phyloP scores from a whole-genome alignment of 2,797 vertebrate species.

The Cyprinodon diabolis region DNA sequence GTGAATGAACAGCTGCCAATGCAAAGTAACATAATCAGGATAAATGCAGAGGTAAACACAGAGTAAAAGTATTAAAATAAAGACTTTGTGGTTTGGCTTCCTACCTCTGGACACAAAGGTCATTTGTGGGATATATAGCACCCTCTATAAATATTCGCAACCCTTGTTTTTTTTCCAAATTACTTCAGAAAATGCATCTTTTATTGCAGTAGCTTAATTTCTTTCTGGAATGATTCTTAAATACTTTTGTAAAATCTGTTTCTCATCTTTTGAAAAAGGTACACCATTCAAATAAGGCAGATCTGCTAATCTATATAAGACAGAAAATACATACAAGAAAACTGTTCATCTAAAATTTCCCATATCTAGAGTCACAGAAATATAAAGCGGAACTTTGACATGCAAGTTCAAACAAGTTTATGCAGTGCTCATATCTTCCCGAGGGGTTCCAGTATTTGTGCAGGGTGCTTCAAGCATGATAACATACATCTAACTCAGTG shows the following conservation, averaged over 20 bases:
- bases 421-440: background rate
- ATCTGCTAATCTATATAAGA: too few relatives aligned
- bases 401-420: background rate
- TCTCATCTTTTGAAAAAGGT: background rate
- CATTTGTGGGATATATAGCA: constrained; percentile 5
- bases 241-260: background rate
- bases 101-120: background rate
- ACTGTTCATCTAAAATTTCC: background rate
- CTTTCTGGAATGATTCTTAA: too few relatives aligned
- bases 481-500: constrained; percentile 25
- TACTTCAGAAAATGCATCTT: background rate
- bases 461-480: background rate
- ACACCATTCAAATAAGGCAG: too few relatives aligned
- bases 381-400: background rate
- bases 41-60: constrained; percentile 13
- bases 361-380: background rate
- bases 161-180: background rate
- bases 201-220: background rate
- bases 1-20: constrained; percentile 14
- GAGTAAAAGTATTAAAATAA: background rate
- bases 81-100: constrained; percentile 18
- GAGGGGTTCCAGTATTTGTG: background rate
- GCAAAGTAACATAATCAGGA: constrained; percentile 2
- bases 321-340: too few relatives aligned
- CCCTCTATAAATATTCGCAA: background rate